These are phyloP conservation scores for Pterocles orientalis DNA, from an alignment of 2,113 vertebrate species.

Conservation along the genomic window DNA sequence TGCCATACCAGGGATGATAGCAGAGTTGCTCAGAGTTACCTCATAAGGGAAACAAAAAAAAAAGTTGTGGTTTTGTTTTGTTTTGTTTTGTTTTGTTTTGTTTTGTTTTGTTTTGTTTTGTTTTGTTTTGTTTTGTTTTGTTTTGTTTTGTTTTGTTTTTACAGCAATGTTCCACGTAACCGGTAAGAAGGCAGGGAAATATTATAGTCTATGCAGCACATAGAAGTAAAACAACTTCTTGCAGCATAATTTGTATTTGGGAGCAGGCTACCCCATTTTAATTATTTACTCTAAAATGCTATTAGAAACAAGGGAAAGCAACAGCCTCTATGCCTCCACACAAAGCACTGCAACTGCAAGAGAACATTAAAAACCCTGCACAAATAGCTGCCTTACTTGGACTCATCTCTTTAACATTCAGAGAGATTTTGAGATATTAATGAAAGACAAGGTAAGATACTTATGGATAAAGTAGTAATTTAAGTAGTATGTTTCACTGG, in stretches of 20 bases:
- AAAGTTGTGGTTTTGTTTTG: accelerated
- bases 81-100: no score
- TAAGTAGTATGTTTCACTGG: not conserved
- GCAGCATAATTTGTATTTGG: not conserved
- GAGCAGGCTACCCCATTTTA: not conserved
- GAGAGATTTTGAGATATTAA: not conserved
- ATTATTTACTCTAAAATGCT: not conserved
- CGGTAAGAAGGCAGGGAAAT: not conserved
- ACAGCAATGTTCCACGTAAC: not conserved
- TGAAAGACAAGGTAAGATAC: not conserved
- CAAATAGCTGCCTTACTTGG: not conserved
- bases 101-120: not conserved
- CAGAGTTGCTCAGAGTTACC: not conserved
- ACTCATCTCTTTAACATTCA: not conserved
- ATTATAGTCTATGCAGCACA: not conserved
- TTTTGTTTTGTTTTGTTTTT: not conserved
- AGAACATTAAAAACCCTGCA: not conserved
- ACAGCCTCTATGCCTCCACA: not conserved
- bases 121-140: no score
- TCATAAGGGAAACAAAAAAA: not conserved
- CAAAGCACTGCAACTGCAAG: not conserved
- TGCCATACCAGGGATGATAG: not conserved
- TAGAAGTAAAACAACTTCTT: not conserved
- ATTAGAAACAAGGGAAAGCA: not conserved
- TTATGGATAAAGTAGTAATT: not conserved